Evolutionary conservation across 1,140 invertebrate genomes (phyloP).

Genomic region (Homalodisca vitripennis): DNA sequence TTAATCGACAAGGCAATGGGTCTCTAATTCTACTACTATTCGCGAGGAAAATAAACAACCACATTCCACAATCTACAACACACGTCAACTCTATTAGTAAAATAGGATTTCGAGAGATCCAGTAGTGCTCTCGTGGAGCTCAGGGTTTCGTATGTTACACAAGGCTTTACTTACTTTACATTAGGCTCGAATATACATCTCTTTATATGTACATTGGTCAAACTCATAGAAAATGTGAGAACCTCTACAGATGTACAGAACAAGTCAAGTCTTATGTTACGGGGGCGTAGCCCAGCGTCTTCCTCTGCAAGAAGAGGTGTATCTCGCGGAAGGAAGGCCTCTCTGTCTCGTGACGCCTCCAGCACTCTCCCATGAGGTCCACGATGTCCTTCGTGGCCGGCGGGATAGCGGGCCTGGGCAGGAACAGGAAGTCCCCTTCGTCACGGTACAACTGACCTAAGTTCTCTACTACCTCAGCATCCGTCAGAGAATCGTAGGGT

Average conservation of each 20-base stretch:
- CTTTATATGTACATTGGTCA: conserved; percentile 18
- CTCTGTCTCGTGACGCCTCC: conserved; percentile 74
- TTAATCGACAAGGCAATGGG: conserved; percentile 20
- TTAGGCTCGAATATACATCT: not conserved
- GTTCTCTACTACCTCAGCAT: conserved; percentile 71
- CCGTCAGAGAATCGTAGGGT: conserved; percentile 69
- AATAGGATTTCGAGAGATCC: not conserved
- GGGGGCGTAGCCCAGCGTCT: conserved; percentile 73
- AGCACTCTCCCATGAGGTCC: conserved; percentile 88
- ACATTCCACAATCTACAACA: conserved; percentile 16
- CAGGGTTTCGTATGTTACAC: too few relatives aligned
- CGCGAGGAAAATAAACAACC: not conserved
- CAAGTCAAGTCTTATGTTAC: conserved; percentile 16
- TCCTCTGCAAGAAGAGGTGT: conserved; percentile 81
- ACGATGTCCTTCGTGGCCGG: conserved; percentile 74
- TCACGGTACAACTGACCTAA: conserved; percentile 63
- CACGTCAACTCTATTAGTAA: conserved; percentile 16
- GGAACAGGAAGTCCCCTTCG: conserved; percentile 57
- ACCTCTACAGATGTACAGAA: too few relatives aligned
- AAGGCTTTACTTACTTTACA: not conserved
- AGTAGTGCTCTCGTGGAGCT: too few relatives aligned
- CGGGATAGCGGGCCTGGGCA: conserved; percentile 62
- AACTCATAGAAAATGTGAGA: not conserved
- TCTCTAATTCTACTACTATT: conserved; percentile 4
- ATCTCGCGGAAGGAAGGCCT: conserved; percentile 85